Evolutionary conservation across 2,797 vertebrate species (phyloP), one percentile per base, ranked within the genome.

Genomic region (Botia almorhae): DNA sequence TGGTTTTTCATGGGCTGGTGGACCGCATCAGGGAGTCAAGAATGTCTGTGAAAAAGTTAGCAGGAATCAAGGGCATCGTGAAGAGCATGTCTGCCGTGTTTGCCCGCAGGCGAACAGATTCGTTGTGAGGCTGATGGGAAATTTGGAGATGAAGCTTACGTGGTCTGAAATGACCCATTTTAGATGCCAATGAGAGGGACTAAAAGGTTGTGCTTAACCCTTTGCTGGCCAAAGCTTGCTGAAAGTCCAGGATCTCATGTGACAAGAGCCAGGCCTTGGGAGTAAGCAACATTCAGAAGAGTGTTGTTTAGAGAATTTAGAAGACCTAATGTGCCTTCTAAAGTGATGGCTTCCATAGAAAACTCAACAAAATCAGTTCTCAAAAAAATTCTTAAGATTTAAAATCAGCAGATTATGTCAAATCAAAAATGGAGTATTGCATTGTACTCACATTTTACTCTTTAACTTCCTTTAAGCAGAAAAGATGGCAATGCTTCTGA

Each of bases 11-110:
- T 0, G 90, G 92, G 61, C 89, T 95, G 82, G 90, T 92, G 0
- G 85, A 92, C 69, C 87, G 89, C 70, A 89, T 95, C 76, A 90
- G 88, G 0, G 92, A 94, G 74, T 89, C 90, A 73, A 93, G 87
- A 69, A 75, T 90, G 79, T 84, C 87, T 1, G 79, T 90, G 71
- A 95, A 92, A 81, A 94, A 90, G 74, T 90, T 92, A 0, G 90
- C 88, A 0, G 90, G 94, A 65, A 93, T 95, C 81, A 92, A 93
- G 80, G 89, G 92, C 80, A 95, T 95, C 0, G 92, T 95, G 85
- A 94, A 93, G 84, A 95, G 93, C 67, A 82, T 95, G 90, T 95
- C 94, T 0, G 92, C 93, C 0, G 93, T 95, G 81, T 95, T 94
- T 83, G 82, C 90, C 56, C 93, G 94, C 48, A 93, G 89, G 84